Conservation (phyloP, 2,888 invertebrate genomes). For the Metopia argyrocephala region DNA sequence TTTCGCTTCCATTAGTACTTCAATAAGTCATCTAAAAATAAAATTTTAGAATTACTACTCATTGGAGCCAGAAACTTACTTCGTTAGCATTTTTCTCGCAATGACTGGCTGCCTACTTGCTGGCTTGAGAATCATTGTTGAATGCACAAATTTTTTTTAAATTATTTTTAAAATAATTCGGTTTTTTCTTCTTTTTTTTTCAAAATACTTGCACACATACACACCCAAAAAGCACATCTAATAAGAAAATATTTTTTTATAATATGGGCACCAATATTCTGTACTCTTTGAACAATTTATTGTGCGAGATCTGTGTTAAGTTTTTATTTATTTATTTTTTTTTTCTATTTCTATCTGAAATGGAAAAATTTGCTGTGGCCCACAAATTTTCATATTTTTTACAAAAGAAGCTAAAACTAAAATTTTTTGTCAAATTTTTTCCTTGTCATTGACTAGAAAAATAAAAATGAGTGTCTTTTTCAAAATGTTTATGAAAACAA, state of each 20-base stretch:
- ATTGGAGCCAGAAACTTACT: conserved; percentile 55
- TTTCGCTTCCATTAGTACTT: conserved; percentile 6
- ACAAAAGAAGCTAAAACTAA: too few relatives aligned
- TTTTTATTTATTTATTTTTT: not conserved
- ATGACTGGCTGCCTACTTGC: not conserved
- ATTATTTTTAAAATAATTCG: not conserved
- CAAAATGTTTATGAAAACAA: too few relatives aligned
- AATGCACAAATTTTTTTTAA: not conserved
- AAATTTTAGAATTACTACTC: conserved; percentile 33
- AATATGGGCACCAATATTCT: not conserved
- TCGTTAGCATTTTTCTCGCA: not conserved
- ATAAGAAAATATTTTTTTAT: not conserved
- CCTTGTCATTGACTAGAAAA: not conserved
- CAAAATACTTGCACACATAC: not conserved
- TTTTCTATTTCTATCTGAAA: not conserved
- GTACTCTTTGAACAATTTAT: conserved; percentile 47
- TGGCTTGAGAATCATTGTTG: not conserved
- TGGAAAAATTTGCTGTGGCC: not conserved
- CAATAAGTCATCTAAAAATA: conserved; percentile 58
- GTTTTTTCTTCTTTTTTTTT: not conserved
- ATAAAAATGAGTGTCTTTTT: too few relatives aligned
- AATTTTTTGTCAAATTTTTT: too few relatives aligned
- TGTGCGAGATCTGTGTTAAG: conserved; percentile 47
- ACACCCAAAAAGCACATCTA: not conserved
- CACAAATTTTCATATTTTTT: not conserved